These are phyloP conservation scores for Catharus ustulatus DNA, from an alignment of 2,797 vertebrate species.

Conservation along the genomic window DNA sequence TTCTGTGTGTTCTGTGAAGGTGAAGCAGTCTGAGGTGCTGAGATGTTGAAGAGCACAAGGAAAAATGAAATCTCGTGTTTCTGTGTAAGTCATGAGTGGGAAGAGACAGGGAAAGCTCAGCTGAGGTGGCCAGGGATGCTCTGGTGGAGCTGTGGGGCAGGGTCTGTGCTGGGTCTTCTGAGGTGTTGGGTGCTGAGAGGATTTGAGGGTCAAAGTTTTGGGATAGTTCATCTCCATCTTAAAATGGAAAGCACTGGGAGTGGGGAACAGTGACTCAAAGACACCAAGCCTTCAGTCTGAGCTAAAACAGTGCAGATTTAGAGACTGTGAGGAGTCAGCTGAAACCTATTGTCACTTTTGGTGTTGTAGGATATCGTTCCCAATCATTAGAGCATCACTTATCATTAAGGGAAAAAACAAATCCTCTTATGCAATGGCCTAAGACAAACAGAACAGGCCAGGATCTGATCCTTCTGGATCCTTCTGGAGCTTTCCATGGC, in stretches of 20 bases:
- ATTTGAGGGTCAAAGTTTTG: neutral
- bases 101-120: neutral
- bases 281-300: neutral
- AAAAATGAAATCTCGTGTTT: fast-evolving
- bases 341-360: neutral
- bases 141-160: neutral
- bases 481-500: neutral
- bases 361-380: neutral
- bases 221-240: neutral
- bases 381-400: neutral
- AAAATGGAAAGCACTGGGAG: neutral
- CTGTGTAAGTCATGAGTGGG: neutral
- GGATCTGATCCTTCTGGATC: neutral
- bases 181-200: neutral
- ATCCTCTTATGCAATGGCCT: neutral
- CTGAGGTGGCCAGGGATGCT: neutral
- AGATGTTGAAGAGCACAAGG: too few species aligned
- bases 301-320: neutral
- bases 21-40: neutral
- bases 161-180: neutral
- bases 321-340: neutral
- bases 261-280: neutral
- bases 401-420: neutral
- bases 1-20: neutral
- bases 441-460: neutral